Evolutionary conservation across 2,888 invertebrate genomes (phyloP), one percentile per base, ranked within the genome.

Genomic region (Lepidochitona cinerea): DNA sequence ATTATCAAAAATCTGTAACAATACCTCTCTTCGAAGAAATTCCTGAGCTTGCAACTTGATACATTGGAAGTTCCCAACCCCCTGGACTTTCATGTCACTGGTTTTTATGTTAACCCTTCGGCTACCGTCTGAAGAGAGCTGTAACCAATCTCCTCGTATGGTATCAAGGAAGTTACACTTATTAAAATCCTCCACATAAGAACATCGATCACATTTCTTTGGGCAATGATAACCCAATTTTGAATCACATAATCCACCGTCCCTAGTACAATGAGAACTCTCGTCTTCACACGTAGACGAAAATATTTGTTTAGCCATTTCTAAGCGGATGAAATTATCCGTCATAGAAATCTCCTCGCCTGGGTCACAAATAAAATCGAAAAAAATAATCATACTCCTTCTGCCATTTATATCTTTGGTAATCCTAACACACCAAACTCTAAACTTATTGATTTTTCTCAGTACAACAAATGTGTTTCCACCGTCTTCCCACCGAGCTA

Each of bases 291-390:
- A 87, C 14, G 76, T 79, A 72, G 77, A 79, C 52, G 77, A 73
- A 59, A 77, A 76, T 37, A 80, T 74, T 0, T 71, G 72, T 14
- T 76, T 76, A 7, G 32, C 41, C 37, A 80, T 68, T 14, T 70
- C 41, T 33, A 81, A 68, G 3, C 72, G 33, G 59, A 80, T 70
- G 68, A 74, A 82, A 65, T 79, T 77, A 33, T 65, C 29, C 7
- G 77, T 75, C 37, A 65, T 52, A 33, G 35, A 65, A 7, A 72
- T 33, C 79, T 77, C 59, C 74, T 79, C 9, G 76, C 75, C 37
- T 76, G 83, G 81, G 59, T 85, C 86, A 71, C 86, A 86, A 12
- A 85, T 80, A 29, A 83, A 77, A 71, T 87, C 82, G 52, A 84
- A 70, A 76, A 85, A 86, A 26, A 87, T 72, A 72, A 84, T 78